Evolutionary conservation across 2,888 invertebrate genomes (phyloP).

Genomic region (Mesopsocus fuscifrons): DNA sequence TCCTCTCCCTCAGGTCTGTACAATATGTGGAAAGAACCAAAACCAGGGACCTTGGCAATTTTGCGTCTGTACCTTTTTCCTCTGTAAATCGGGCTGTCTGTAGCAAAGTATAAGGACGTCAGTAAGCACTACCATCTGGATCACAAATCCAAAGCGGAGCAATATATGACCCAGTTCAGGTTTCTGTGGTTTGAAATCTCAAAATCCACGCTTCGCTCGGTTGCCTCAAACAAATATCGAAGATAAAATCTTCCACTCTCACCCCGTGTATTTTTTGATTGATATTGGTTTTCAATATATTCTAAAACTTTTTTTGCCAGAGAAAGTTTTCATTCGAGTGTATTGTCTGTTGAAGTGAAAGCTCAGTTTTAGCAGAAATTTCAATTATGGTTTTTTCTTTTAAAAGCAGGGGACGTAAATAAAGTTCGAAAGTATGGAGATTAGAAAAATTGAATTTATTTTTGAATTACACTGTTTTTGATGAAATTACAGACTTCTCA

Average conservation of each 20-base stretch:
- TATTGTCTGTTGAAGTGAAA: neutral
- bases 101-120: too few species aligned
- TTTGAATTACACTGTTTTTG: too few species aligned
- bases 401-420: neutral
- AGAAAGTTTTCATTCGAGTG: neutral
- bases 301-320: constrained; percentile 5
- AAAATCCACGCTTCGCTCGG: neutral
- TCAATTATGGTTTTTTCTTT: neutral
- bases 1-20: too few species aligned
- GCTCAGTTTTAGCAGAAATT: neutral
- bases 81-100: too few species aligned
- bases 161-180: constrained; percentile 7
- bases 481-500: too few species aligned
- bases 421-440: neutral
- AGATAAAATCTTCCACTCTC: neutral
- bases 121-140: too few species aligned
- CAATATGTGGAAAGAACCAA: too few species aligned
- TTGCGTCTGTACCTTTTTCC: too few species aligned
- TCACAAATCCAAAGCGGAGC: too few species aligned
- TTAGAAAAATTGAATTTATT: too few species aligned
- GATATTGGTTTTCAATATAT: constrained; percentile 10
- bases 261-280: constrained; percentile 9
- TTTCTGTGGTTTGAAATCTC: too few species aligned
- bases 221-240: neutral
- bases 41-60: too few species aligned